Evolutionary conservation across 2,113 vertebrate genomes (phyloP).

Genomic region (Hippocampus zosterae): DNA sequence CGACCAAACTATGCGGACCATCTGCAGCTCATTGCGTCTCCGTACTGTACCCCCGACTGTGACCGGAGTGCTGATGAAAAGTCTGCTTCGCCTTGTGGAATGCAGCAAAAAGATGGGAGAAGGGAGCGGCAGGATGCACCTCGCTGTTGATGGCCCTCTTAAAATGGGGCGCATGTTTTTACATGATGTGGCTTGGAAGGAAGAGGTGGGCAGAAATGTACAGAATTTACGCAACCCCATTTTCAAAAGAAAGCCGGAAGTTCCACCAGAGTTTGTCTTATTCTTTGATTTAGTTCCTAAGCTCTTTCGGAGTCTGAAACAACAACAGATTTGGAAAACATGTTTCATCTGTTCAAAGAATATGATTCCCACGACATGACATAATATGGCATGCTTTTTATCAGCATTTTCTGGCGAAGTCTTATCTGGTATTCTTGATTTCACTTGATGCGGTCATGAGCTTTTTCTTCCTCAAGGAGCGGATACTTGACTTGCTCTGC

Average conservation of each 20-base stretch:
- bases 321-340: not conserved
- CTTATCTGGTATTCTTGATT: too few species aligned
- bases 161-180: not conserved
- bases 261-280: not conserved
- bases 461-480: too few species aligned
- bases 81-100: constrained; percentile 34
- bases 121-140: constrained; percentile 47
- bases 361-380: too few species aligned
- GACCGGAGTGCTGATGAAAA: constrained; percentile 29
- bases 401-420: too few species aligned
- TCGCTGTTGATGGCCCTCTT: constrained; percentile 33
- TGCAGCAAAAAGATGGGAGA: constrained; percentile 36
- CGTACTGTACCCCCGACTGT: constrained; percentile 31
- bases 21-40: constrained; percentile 45
- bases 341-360: not conserved
- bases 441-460: too few species aligned
- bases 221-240: not conserved
- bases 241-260: not conserved
- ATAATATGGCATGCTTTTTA: too few species aligned
- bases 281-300: not conserved
- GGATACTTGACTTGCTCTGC: too few species aligned
- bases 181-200: not conserved
- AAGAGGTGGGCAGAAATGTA: not conserved
- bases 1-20: constrained; percentile 25
- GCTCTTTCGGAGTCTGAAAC: not conserved